These are phyloP conservation scores for Mantis religiosa DNA, from an alignment of 2,888 invertebrate species.

Conservation along the genomic window DNA sequence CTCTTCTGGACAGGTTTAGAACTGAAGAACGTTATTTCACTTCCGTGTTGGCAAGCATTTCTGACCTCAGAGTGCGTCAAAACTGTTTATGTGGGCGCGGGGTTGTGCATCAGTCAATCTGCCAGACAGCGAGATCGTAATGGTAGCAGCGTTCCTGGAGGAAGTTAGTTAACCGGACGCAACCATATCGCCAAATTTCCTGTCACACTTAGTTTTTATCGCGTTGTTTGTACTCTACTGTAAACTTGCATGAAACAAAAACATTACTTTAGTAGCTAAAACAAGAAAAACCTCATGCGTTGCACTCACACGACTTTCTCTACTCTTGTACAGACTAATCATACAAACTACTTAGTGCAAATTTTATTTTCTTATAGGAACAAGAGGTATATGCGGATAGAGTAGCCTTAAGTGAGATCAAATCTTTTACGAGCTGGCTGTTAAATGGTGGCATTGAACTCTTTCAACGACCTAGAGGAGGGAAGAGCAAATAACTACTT, in stretches of 20 bases:
- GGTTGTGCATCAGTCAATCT: background rate
- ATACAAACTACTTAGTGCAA: too few relatives aligned
- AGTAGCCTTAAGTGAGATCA: too few relatives aligned
- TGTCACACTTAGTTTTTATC: background rate
- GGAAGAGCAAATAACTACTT: too few relatives aligned
- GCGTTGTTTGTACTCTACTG: background rate
- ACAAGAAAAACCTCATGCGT: too few relatives aligned
- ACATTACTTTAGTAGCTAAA: too few relatives aligned
- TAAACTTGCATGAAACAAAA: background rate
- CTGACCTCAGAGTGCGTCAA: background rate
- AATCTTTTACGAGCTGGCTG: too few relatives aligned
- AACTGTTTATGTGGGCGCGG: background rate
- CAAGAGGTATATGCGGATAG: too few relatives aligned
- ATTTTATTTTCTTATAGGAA: too few relatives aligned
- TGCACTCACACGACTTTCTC: too few relatives aligned
- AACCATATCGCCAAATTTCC: background rate
- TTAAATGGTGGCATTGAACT: too few relatives aligned
- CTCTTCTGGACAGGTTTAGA: background rate
- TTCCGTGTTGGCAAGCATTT: background rate
- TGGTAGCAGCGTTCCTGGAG: background rate
- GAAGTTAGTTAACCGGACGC: background rate
- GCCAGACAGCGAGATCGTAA: background rate
- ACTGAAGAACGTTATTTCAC: background rate
- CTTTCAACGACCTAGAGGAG: too few relatives aligned
- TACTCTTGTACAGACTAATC: too few relatives aligned